Evolutionary conservation across 2,113 vertebrate genomes (phyloP), one percentile per base, ranked within the genome.

Genomic region (Ptilorrhoa leucosticta): DNA sequence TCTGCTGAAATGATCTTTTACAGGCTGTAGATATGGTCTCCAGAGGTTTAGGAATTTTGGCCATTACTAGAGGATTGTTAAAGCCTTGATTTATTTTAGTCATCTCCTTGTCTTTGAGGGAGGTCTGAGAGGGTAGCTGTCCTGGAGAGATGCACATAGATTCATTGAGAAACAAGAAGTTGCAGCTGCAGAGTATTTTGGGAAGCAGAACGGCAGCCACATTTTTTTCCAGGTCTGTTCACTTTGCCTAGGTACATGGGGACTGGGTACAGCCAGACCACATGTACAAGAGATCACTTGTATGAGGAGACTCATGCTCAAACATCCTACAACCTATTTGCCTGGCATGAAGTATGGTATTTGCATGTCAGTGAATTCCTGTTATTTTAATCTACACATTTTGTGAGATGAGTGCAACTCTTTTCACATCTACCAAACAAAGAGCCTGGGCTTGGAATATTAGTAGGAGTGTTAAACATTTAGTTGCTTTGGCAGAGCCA

Each of bases 201-300:
- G 16, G 48, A 75, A 75, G 33, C 3, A 58, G 44, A 42, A 91
- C 68, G 30, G 39, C 4, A 50, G 13, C 2, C 12, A 54, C 1
- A 3, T 8, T 48, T 77, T 81, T 73, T 68, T 26, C 22, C 33
- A 50, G 10, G 7, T 47, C 5, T 2, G 2, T 44, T 45, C 15
- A 17, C 14, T 21, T 64, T 71, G 10, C 3, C 27, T 23, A 1
- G 16, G 2, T 31, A 44, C 6, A 1, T 3, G 11, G 9, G 6
- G 13, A 57, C 22, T 28, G 17, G 11, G 7, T 6, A 40, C 0
- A 1, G 16, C 18, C 15, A 79, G 42, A 71, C n/a, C 11, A 37
- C 4, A 7, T 14, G 5, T 31, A 4, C 26, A 40, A 28, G 35
- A 42, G 26, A 39, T 4, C 18, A 16, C 4, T 23, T 57, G 22